Evolutionary conservation across 2,888 invertebrate species (phyloP), one percentile per base, ranked within the genome.

Genomic region (Cyclophora punctaria): DNA sequence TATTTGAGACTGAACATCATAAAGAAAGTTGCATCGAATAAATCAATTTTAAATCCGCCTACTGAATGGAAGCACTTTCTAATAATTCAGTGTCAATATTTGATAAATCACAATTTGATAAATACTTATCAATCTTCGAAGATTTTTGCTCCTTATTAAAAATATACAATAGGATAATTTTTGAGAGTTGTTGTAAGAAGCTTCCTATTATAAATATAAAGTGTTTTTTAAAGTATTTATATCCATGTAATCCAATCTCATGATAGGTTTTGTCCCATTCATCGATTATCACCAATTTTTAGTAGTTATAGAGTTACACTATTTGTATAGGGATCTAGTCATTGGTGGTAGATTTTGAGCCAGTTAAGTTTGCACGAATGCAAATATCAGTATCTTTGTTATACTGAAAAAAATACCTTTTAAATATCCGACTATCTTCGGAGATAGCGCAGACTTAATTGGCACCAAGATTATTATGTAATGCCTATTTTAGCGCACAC

Each of bases 401-500:
- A 20, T 20, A 20, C 20, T 20, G 20, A 20, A 20, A 20, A n/a
- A 20, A 20, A 20, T 20, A 20, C 20, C 20, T 20, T 20, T 20
- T 20, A 20, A 20, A 20, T 20, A 20, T 20, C 20, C 2, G 20
- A 20, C 20, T 20, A 20, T 20, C 20, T 20, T 20, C 20, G 20
- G 20, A 20, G 20, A 20, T 20, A 20, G 20, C 20, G 20, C 20
- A 20, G 20, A 20, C 20, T 20, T 20, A 20, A 20, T 20, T 20
- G 20, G 20, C 20, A 20, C 20, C 20, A 20, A 20, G 20, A 20
- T 20, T 20, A 20, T 65, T 57, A 58, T 47, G 49, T 66, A 61
- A 51, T 35, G 52, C 52, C 49, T 60, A 66, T 64, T 61, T 64
- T 73, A 73, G 71, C 69, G 74, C 75, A 77, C 75, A 74, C 53